Conservation (phyloP, 2,113 vertebrate genomes). For the Chascanopsetta lugubris region DNA sequence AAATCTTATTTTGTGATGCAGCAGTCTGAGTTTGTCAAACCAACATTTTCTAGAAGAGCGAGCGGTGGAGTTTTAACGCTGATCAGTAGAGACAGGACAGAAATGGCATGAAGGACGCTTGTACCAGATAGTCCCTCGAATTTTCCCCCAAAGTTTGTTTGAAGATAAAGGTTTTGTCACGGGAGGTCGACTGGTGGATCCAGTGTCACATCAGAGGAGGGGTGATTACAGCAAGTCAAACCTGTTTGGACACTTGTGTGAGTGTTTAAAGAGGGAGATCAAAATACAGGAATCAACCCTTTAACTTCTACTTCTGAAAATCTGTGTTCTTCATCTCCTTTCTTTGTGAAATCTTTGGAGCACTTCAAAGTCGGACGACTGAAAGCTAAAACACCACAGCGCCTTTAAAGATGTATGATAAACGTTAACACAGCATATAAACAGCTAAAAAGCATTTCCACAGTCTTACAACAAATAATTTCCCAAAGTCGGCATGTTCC, state of each 20-base stretch:
- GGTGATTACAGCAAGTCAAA: background rate
- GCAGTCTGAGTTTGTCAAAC: background rate
- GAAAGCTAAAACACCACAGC: background rate
- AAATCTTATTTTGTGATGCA: background rate
- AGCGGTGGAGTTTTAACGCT: background rate
- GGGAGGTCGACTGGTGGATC: background rate
- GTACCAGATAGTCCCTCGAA: background rate
- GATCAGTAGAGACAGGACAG: background rate
- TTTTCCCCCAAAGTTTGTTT: background rate
- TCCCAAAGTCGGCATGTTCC: no score
- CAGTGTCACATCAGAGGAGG: background rate
- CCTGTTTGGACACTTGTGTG: background rate
- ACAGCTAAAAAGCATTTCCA: conserved; percentile 7
- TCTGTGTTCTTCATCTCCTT: background rate
- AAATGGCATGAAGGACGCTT: background rate
- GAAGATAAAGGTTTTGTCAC: background rate
- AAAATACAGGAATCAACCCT: background rate
- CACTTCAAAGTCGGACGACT: background rate
- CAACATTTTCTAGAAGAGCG: background rate
- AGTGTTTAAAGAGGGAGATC: no score
- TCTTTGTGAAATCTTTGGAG: background rate
- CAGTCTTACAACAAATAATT: background rate
- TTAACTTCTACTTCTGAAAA: background rate
- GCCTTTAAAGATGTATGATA: background rate
- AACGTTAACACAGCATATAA: background rate